Base-by-base conservation (phyloP, 64 coral and sea anemone genomes). In the Pocillopora damicornis region DNA sequence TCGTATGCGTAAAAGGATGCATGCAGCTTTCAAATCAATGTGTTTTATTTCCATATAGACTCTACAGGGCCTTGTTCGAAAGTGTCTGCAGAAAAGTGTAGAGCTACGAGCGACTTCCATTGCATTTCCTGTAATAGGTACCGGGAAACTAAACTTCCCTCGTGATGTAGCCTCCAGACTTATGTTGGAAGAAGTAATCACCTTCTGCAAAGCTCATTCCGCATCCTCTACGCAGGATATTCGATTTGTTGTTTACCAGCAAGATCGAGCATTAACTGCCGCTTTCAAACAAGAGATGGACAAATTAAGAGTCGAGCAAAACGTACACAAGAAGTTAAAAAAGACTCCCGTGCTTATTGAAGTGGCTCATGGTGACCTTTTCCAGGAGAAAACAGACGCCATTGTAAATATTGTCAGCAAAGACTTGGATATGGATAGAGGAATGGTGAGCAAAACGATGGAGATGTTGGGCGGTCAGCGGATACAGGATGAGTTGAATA, bases 101-200 rank as follows among this genome's bases (percentile, higher is more conserved):
- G 79, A 83, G 61, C 89, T 91, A 1, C 68, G 84, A 22, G 75
- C 36, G 20, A 20, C 5, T 13, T 91, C 93, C 13, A 95, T 95
- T 59, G 93, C 93, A 58, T 95, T 95, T 60, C 93, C 93, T 68
- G 88, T 91, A 18, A 78, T 95, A 68, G 93, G 93, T 12, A 91
- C 86, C 17, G 93, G 86, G 80, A 86, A 68, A 38, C 68, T 92
- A 1, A 75, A 79, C 2, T 91, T 92, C 61, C 89, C 93, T 16
- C 73, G 63, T 4, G 61, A 78, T n/a, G 36, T 18, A 75, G 86
- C 93, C 4, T 76, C 88, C 5, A 85, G 80, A 61, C 56, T 95
- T 10, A 78, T 95, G 89, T 68, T 79, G 35, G 88, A 77, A 15
- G 86, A 92, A 88, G 78, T 76, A 35, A 78, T 91, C 51, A 60